Conservation (phyloP, 2,888 invertebrate genomes). For the Plagiodera versicolora region DNA sequence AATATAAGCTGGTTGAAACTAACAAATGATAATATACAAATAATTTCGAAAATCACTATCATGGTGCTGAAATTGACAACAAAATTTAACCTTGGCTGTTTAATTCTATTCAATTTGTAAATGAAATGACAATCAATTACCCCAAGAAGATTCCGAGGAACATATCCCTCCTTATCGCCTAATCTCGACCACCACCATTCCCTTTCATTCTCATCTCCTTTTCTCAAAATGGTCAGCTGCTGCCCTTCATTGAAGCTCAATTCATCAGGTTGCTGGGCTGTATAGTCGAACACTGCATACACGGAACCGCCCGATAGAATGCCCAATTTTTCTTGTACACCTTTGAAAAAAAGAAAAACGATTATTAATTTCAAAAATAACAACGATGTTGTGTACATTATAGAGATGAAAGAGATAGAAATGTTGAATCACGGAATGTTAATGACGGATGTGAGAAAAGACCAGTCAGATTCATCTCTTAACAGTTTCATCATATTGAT, state of each 20-base stretch:
- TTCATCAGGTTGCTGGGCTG: slow-evolving; percentile 89
- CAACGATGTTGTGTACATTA: no score
- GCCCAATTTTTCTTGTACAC: slow-evolving; percentile 96
- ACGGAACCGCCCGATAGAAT: slow-evolving; percentile 91
- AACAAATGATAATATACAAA: no score
- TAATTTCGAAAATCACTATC: no score
- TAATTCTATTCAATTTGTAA: no score
- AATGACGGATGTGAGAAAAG: no score
- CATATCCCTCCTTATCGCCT: slow-evolving; percentile 82
- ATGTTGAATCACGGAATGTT: no score
- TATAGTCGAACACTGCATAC: slow-evolving; percentile 93
- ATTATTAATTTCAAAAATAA: not conserved
- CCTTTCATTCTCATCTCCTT: slow-evolving; percentile 91
- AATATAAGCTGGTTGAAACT: no score
- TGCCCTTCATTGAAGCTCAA: slow-evolving; percentile 85
- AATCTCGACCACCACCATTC: slow-evolving; percentile 92
- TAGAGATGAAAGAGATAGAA: no score
- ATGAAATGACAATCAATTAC: slow-evolving; percentile 60
- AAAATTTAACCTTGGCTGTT: no score
- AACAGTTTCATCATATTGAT: not conserved
- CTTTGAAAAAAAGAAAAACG: slow-evolving; percentile 56
- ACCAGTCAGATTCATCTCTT: no score
- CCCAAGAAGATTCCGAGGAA: slow-evolving; percentile 95
- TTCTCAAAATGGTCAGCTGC: slow-evolving; percentile 82
- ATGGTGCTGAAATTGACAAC: no score